Base-by-base conservation (phyloP, 2,888 invertebrate genomes). In the Chrysolina haemoptera region DNA sequence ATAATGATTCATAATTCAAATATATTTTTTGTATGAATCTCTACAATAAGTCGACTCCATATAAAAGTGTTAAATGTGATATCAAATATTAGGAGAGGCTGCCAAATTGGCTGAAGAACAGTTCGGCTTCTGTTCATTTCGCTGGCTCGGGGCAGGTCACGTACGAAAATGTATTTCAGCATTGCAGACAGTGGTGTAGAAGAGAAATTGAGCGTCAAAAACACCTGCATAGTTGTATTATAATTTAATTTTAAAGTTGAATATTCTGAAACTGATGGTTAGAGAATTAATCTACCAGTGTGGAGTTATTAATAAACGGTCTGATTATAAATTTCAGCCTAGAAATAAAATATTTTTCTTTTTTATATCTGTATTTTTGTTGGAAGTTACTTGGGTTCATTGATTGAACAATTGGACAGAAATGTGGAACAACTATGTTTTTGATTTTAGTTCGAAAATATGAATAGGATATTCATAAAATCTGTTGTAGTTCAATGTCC, bases 151-250 rank as follows among this genome's bases (percentile, higher is more conserved):
- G 59, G 59, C 59, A 59, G 27, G 35, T 59, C 59, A 59, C 59
- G 59, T 35, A 59, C 59, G 6, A 59, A 41, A 74, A 68, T 67
- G 64, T 55, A 68, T 74, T 74, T 71, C 68, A 35, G 66, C 70
- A 73, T 35, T 73, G 70, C 70, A 73, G 73, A 46, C 73, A 73
- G 73, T 73, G 73, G 73, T 70, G 73, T 73, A 68, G 62, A 65
- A 70, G 41, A 59, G 62, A 73, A 69, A 73, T 73, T 66, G 66
- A 62, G 48, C 73, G 62, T 43, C 63, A 66, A 22, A 12, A n/a
- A 65, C 73, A 69, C 40, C 53, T 48, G 69, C 73, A 70, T 59
- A 65, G 65, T 66, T 62, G 66, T 18, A 22, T 41, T 43, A 14
- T 70, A 70, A 73, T 73, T 73, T 66, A 65, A 73, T 73, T 70